Evolutionary conservation across 2,888 invertebrate genomes (phyloP).

Genomic region (Limnephilus rhombicus): DNA sequence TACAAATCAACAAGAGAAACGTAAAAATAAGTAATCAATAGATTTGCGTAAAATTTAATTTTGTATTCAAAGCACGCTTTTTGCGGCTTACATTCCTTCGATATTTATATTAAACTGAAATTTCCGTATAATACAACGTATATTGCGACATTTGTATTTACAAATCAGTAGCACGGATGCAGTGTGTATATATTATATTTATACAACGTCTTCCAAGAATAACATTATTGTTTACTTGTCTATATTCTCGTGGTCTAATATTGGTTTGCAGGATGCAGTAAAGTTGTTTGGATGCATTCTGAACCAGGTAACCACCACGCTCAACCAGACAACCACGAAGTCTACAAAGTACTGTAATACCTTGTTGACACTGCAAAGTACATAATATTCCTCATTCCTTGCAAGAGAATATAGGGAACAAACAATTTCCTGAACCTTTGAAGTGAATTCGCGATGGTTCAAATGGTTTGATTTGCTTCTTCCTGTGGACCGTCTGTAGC

Average conservation of each 20-base stretch:
- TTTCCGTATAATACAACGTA: background rate
- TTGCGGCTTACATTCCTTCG: background rate
- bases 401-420: background rate
- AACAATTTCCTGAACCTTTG: background rate
- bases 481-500: background rate
- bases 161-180: background rate
- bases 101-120: too few species aligned
- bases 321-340: background rate
- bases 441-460: background rate
- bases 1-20: background rate
- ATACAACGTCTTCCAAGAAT: background rate
- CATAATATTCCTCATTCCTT: background rate
- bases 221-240: background rate
- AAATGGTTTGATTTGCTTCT: background rate
- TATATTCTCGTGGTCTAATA: background rate
- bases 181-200: background rate
- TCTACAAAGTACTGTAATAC: background rate
- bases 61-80: background rate
- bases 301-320: background rate
- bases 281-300: background rate
- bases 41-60: background rate
- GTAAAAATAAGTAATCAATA: too few species aligned
- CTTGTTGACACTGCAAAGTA: background rate
- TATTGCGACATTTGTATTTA: background rate
- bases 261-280: background rate